phyloP scores from a whole-genome alignment of 2,888 invertebrate genomes.

The Ellobium chinense region DNA sequence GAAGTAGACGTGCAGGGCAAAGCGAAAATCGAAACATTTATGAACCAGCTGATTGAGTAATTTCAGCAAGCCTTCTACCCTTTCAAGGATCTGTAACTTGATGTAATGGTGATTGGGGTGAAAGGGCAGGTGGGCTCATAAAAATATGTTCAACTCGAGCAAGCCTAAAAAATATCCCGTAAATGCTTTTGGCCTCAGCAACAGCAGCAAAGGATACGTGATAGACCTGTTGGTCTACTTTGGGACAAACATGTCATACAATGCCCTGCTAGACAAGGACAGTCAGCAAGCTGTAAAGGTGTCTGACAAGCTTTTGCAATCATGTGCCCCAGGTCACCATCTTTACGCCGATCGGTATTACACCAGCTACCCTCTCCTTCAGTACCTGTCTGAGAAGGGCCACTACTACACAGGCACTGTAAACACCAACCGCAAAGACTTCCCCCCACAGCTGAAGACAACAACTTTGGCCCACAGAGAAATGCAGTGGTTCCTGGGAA shows the following conservation, averaged over 20 bases:
- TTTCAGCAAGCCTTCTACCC: slow-evolving; percentile 15
- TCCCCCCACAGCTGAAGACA: not conserved
- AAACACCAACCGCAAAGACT: not conserved
- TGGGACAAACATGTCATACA: too few relatives aligned
- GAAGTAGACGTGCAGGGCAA: not conserved
- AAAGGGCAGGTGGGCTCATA: not conserved
- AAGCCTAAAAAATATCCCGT: too few relatives aligned
- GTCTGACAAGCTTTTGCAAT: not conserved
- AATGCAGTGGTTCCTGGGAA: not conserved
- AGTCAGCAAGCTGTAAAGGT: too few relatives aligned
- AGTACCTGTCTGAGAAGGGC: not conserved
- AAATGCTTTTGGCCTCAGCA: too few relatives aligned
- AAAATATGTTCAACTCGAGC: not conserved
- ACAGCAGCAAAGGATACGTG: too few relatives aligned
- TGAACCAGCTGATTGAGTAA: not conserved
- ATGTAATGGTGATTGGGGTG: too few relatives aligned
- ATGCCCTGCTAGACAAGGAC: too few relatives aligned
- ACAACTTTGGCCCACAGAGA: not conserved
- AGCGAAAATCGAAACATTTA: not conserved
- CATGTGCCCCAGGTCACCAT: not conserved
- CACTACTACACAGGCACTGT: not conserved
- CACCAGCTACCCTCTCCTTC: not conserved
- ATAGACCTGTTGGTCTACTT: too few relatives aligned
- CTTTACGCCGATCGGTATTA: slow-evolving; percentile 8
- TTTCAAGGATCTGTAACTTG: not conserved